Evolutionary conservation across 2,888 invertebrate genomes (phyloP), one percentile per base, ranked within the genome.

Genomic region (Drosophila ezoana): DNA sequence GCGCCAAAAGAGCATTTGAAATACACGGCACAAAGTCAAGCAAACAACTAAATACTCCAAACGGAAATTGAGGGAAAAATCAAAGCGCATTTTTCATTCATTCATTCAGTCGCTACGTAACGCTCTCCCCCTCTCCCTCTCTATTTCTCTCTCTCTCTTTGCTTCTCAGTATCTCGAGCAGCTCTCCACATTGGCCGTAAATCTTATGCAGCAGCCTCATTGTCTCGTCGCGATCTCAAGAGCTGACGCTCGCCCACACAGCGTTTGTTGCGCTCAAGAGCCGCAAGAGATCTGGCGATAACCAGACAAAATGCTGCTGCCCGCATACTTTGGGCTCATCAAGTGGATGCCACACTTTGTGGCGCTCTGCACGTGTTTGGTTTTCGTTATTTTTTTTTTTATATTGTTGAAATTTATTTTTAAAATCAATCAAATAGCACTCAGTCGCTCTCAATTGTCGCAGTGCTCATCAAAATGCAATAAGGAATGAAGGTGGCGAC

Each of bases 361-460:
- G 38, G 54, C 56, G 45, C 58, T 53, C 49, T 53, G 71, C 72
- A 76, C 72, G 76, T 76, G 76, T 69, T 68, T 58, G 43, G 28
- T 16, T 47, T 23, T 35, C 35, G 10, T 20, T 18, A n/a, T 52
- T 54, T 38, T 13, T 4, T 44, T 51, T 49, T 37, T 52, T 45
- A 6, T 8, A 14, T 57, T 54, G 45, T 35, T 40, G 40, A 62
- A 76, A 73, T 70, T 68, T 85, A 82, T 85, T 83, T 83, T 83
- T 82, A 85, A 85, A 81, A 78, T 85, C 83, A 82, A 85, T 85
- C 83, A 81, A 83, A 73, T 61, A 65, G 37, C 49, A 33, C 57
- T 68, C 58, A 33, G 64, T 63, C 58, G 54, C 41, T 59, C 52
- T 41, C 43, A 33, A 65, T 65, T 65, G 47, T 68, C 54, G 38